A percentile compares a stretch with the other conserved stretches of the same genome.
These are phyloP conservation scores for Stenichneumon culpator DNA, from an alignment of 2,888 invertebrate genomes.

Conservation along the genomic window DNA sequence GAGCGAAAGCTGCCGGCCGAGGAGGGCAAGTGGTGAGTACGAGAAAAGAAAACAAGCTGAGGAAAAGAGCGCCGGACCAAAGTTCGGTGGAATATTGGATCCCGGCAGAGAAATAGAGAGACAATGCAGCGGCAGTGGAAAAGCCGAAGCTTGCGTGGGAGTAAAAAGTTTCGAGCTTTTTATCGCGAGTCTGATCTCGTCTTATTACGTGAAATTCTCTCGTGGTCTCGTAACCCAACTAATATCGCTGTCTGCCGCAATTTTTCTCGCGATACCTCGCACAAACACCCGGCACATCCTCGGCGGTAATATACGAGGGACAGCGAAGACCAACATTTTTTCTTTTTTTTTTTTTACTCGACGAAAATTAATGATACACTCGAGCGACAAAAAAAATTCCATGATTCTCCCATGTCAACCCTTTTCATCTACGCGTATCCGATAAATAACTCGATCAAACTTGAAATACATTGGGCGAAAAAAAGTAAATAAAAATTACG, in stretches of 20 bases:
- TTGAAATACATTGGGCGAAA: neutral
- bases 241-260: neutral
- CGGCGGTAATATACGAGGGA: neutral
- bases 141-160: constrained; percentile 27
- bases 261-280: neutral
- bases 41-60: constrained; percentile 18
- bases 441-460: neutral
- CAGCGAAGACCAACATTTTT: neutral
- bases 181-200: constrained; percentile 45
- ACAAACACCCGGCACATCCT: neutral
- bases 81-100: constrained; percentile 66
- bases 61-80: constrained; percentile 21
- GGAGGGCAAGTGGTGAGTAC: constrained; percentile 1
- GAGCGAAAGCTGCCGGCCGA: neutral
- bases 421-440: neutral
- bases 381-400: neutral
- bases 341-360: neutral
- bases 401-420: neutral
- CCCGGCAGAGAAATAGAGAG: constrained; percentile 43
- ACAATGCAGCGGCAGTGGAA: constrained; percentile 19
- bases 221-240: constrained; percentile 28
- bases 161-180: constrained; percentile 61
- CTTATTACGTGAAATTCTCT: constrained; percentile 55
- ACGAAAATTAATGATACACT: neutral
- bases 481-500: no score